Evolutionary conservation across 2,888 invertebrate genomes (phyloP).

Genomic region (Lissocephala sabroskyi): DNA sequence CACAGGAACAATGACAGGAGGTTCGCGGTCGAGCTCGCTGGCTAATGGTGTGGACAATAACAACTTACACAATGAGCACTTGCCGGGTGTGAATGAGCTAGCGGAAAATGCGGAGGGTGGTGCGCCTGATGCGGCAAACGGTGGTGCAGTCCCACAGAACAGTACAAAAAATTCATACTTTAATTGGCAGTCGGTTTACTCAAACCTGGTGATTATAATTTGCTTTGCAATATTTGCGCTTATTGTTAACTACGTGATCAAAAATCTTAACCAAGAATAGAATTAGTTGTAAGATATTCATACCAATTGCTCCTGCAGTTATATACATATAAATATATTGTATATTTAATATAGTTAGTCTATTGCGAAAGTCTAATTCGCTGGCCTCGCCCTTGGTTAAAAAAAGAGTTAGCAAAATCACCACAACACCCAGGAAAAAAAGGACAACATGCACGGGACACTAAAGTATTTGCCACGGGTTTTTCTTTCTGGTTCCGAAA

Average conservation of each 20-base stretch:
- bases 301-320: constrained; percentile 45
- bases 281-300: constrained; percentile 43
- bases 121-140: constrained; percentile 31
- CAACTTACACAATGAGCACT: constrained; percentile 18
- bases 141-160: constrained; percentile 43
- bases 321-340: constrained; percentile 33
- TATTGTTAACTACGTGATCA: constrained; percentile 92
- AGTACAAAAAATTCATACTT: constrained; percentile 75
- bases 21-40: constrained; percentile 28
- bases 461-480: constrained; percentile 29
- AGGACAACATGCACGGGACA: not conserved
- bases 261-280: constrained; percentile 79
- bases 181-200: constrained; percentile 84
- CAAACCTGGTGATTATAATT: constrained; percentile 89
- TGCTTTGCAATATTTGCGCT: constrained; percentile 94
- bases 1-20: constrained; percentile 67
- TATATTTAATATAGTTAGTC: constrained; percentile 49
- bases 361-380: constrained; percentile 26
- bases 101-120: constrained; percentile 12
- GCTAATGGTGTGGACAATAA: constrained; percentile 25
- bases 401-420: too few species aligned
- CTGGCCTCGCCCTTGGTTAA: too few species aligned
- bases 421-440: not conserved
- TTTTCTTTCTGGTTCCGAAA: not conserved
- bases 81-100: constrained; percentile 10